These are phyloP conservation scores for Parnassius mnemosyne DNA, from an alignment of 2,888 invertebrate species.

Conservation along the genomic window DNA sequence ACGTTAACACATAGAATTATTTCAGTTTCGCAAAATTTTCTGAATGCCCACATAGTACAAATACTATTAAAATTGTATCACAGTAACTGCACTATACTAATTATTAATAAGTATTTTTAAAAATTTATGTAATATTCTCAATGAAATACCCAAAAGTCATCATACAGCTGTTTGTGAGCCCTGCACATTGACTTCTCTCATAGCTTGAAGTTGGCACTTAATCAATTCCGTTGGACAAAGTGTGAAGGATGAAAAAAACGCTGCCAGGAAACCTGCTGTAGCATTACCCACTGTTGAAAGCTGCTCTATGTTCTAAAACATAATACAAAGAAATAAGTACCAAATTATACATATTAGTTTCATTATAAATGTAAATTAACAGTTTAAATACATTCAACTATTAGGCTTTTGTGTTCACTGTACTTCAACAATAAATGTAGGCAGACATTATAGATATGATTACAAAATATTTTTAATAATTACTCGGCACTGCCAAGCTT, in stretches of 20 bases:
- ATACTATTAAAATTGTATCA: background rate
- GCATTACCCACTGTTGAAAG: slow-evolving; percentile 89
- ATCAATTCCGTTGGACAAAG: slow-evolving; percentile 98
- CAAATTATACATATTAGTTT: background rate
- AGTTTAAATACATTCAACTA: no score
- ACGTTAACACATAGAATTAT: no score
- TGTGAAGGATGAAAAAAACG: slow-evolving; percentile 97
- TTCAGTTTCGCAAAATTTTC: no score
- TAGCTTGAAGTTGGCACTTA: slow-evolving; percentile 97
- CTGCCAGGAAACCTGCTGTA: slow-evolving; percentile 94
- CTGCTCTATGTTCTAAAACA: slow-evolving; percentile 82
- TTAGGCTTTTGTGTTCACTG: no score
- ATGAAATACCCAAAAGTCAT: slow-evolving; percentile 63
- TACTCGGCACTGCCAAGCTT: no score
- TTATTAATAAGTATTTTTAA: background rate
- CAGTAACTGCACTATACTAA: no score
- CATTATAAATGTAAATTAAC: background rate
- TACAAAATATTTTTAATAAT: no score
- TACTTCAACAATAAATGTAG: no score
- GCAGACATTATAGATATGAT: no score
- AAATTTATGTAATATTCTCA: slow-evolving; percentile 29
- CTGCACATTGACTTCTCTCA: slow-evolving; percentile 86
- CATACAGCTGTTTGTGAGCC: slow-evolving; percentile 71
- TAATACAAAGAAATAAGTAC: slow-evolving; percentile 4
- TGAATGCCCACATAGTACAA: background rate